Evolutionary conservation across 1,140 invertebrate species (phyloP).

Genomic region (Gryllus bimaculatus): DNA sequence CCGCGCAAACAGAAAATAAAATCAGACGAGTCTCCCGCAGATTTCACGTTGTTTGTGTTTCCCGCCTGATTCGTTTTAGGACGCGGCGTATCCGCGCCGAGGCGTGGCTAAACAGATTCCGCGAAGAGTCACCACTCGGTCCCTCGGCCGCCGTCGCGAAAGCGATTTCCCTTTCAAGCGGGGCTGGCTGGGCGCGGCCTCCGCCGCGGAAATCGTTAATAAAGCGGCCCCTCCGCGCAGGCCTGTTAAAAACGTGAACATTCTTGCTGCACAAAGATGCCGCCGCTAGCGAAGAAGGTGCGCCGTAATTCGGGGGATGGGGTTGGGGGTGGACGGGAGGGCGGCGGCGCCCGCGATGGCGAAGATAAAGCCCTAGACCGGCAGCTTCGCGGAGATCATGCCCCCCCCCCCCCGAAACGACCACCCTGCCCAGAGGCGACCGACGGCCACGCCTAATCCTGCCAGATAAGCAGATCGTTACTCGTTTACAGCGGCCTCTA

Average conservation of each 20-base stretch:
- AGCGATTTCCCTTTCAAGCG: neutral
- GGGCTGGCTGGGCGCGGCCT: too few relatives aligned
- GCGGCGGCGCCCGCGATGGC: neutral
- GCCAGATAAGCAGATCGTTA: neutral
- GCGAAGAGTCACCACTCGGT: neutral
- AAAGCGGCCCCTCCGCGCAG: too few relatives aligned
- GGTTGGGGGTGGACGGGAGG: too few relatives aligned
- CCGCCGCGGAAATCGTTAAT: too few relatives aligned
- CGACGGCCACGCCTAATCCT: neutral
- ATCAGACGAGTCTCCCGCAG: neutral
- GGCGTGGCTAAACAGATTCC: neutral
- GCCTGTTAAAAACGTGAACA: neutral
- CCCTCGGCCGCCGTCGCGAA: neutral
- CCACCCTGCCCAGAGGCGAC: neutral
- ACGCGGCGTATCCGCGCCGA: neutral
- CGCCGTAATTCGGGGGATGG: neutral
- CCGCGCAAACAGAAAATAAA: neutral
- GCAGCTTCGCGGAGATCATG: too few relatives aligned
- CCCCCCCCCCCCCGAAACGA: neutral
- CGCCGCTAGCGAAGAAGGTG: neutral
- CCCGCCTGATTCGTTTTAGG: neutral
- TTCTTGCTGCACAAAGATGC: neutral
- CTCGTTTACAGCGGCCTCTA: neutral
- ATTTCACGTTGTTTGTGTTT: neutral
- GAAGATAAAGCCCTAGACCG: neutral